A percentile compares a stretch with the other conserved stretches of the same genome.
Evolutionary conservation across 2,888 invertebrate species (phyloP).

Genomic region (Pristionchus japonicus): DNA sequence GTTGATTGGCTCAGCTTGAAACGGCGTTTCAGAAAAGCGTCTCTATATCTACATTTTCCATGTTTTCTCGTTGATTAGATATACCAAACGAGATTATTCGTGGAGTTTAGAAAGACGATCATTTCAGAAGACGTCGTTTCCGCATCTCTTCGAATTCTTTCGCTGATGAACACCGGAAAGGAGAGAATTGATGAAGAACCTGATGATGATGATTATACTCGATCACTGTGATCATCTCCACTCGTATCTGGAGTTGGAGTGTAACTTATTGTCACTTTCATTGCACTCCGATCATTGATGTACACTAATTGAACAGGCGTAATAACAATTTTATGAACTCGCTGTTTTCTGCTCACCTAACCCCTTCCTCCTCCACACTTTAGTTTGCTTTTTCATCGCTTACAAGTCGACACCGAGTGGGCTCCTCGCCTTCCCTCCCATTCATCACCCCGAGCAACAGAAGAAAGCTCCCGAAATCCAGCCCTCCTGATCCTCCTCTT

Average conservation of each 20-base stretch:
- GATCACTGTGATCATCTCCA: background rate
- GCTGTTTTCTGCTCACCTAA: background rate
- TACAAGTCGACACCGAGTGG: background rate
- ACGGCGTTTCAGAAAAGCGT: too few species aligned
- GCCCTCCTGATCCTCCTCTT: background rate
- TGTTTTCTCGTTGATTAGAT: too few species aligned
- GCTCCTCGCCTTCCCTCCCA: background rate
- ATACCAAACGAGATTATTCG: too few species aligned
- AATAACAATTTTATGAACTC: background rate
- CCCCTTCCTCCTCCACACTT: background rate
- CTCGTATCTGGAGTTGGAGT: background rate
- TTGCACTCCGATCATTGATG: too few species aligned
- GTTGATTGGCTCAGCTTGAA: too few species aligned
- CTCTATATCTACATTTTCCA: too few species aligned
- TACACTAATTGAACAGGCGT: background rate
- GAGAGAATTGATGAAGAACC: background rate
- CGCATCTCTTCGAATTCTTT: background rate
- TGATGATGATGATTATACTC: constrained; percentile 20
- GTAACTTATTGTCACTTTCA: too few species aligned
- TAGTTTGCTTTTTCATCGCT: constrained; percentile 4
- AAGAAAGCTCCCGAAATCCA: background rate
- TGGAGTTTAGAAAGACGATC: too few species aligned
- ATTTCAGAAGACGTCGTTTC: constrained; percentile 27
- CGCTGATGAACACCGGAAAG: background rate
- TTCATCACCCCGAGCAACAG: background rate